These are phyloP conservation scores for Yponomeuta malinellus DNA, from an alignment of 2,888 invertebrate species.

Conservation along the genomic window DNA sequence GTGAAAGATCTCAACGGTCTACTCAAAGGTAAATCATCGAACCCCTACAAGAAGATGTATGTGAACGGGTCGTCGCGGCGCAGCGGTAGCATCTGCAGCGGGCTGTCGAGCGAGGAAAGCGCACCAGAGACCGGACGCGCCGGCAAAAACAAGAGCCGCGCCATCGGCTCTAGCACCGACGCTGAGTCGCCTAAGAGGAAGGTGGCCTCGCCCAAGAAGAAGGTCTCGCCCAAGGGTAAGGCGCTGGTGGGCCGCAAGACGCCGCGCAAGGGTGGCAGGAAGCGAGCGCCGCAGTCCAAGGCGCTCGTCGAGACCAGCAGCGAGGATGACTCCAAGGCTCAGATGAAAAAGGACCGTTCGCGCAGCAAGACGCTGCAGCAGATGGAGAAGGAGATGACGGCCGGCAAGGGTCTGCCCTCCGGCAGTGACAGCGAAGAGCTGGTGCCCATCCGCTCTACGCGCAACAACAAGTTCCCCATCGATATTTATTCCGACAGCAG, in stretches of 20 bases:
- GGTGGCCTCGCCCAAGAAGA: constrained; percentile 60
- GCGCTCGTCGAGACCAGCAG: constrained; percentile 76
- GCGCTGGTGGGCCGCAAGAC: constrained; percentile 43
- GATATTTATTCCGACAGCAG: constrained; percentile 92
- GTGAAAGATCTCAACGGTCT: constrained; percentile 83
- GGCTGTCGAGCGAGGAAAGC: constrained; percentile 72
- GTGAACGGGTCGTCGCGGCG: constrained; percentile 83
- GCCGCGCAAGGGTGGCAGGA: constrained; percentile 63
- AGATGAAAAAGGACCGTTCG: constrained; percentile 58
- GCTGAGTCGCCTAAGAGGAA: constrained; percentile 70
- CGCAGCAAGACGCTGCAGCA: constrained; percentile 79
- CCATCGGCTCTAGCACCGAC: constrained; percentile 75
- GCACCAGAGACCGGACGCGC: constrained; percentile 54
- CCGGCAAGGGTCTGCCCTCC: constrained; percentile 70
- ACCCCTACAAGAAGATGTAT: constrained; percentile 85
- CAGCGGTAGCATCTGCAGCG: constrained; percentile 80
- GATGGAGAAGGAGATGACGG: constrained; percentile 84
- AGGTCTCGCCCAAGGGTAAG: constrained; percentile 60
- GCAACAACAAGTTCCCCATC: constrained; percentile 76
- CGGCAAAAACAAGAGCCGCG: constrained; percentile 46
- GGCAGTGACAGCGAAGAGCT: constrained; percentile 88
- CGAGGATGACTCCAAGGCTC: constrained; percentile 73
- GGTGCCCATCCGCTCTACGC: constrained; percentile 77
- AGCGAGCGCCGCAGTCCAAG: constrained; percentile 64
- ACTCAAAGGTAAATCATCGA: constrained; percentile 71